These are phyloP conservation scores for Solea solea DNA, from an alignment of 2,113 vertebrate genomes.

Conservation along the genomic window DNA sequence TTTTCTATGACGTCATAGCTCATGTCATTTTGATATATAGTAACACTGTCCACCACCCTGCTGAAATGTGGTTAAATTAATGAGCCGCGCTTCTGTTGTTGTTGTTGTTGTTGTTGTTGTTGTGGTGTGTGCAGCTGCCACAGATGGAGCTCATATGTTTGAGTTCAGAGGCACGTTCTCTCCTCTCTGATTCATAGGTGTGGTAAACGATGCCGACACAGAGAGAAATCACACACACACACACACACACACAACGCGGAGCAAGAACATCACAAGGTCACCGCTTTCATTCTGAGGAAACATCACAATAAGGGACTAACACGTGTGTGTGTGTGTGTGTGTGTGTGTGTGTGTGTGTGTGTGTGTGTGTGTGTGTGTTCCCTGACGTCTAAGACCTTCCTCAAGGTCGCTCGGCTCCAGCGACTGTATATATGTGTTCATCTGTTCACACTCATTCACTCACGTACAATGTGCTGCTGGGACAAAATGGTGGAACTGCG, in stretches of 20 bases:
- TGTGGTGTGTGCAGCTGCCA: conserved; percentile 11
- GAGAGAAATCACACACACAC: conserved; percentile 51
- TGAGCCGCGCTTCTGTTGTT: not conserved
- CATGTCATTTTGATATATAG: not conserved
- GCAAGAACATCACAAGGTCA: conserved; percentile 14
- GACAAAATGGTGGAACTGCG: conserved; percentile 52
- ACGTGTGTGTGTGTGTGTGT: too few species aligned
- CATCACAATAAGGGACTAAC: not conserved
- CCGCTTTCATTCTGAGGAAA: not conserved
- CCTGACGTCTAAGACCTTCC: not conserved
- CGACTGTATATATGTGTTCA: not conserved
- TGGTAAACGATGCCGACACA: conserved; percentile 61
- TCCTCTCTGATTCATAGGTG: conserved; percentile 68
- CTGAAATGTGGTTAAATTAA: not conserved
- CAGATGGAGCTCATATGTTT: conserved; percentile 21
- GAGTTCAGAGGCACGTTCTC: conserved; percentile 46
- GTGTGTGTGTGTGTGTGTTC: too few species aligned
- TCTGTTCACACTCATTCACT: not conserved
- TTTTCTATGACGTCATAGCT: too few species aligned
- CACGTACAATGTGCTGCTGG: not conserved
- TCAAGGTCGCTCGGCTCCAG: not conserved
- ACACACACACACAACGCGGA: conserved; percentile 5
- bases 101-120: too few species aligned
- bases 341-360: too few species aligned
- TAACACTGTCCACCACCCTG: too few species aligned